Percentiles rank a stretch among this genome's conserved stretches.
phyloP scores from a whole-genome alignment of 2,888 invertebrate species.

The Zaprionus lineosus region DNA sequence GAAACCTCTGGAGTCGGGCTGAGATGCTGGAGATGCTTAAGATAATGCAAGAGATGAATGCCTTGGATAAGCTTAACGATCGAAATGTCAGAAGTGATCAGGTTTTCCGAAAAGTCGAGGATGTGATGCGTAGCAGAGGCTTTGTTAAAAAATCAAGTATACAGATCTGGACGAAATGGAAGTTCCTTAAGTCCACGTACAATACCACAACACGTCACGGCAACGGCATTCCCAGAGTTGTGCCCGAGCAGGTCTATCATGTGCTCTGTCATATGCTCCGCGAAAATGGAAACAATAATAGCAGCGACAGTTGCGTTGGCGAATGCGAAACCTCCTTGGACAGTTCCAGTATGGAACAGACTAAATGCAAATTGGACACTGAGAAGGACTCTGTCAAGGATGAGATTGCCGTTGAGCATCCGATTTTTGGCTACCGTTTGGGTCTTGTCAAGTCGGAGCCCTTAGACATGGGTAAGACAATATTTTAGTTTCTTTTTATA shows the following conservation, averaged over 20 bases:
- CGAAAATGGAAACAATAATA: slow-evolving; percentile 24
- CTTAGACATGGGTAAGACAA: slow-evolving; percentile 74
- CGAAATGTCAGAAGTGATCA: slow-evolving; percentile 81
- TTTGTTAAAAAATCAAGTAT: slow-evolving; percentile 80
- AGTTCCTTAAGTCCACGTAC: slow-evolving; percentile 82
- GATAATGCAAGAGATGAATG: slow-evolving; percentile 80
- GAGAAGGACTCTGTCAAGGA: slow-evolving; percentile 30
- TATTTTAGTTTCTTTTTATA: too few relatives aligned
- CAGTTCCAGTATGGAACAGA: slow-evolving; percentile 45
- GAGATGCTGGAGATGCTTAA: slow-evolving; percentile 81
- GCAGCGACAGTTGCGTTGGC: slow-evolving; percentile 30
- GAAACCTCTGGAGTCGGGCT: slow-evolving; percentile 81
- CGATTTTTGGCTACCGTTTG: slow-evolving; percentile 81
- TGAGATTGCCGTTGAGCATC: slow-evolving; percentile 74
- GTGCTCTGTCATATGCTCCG: slow-evolving; percentile 75
- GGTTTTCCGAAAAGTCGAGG: slow-evolving; percentile 80
- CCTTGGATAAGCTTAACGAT: slow-evolving; percentile 78
- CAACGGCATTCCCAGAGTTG: slow-evolving; percentile 80
- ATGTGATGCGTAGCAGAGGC: slow-evolving; percentile 79
- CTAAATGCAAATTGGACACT: slow-evolving; percentile 5
- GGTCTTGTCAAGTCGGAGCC: slow-evolving; percentile 81
- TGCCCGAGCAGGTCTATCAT: slow-evolving; percentile 76
- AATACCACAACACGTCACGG: slow-evolving; percentile 81
- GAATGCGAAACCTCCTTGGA: slow-evolving; percentile 72
- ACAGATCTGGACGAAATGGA: slow-evolving; percentile 83